phyloP scores from a whole-genome alignment of 2,113 vertebrate species.

The Ictalurus furcatus region DNA sequence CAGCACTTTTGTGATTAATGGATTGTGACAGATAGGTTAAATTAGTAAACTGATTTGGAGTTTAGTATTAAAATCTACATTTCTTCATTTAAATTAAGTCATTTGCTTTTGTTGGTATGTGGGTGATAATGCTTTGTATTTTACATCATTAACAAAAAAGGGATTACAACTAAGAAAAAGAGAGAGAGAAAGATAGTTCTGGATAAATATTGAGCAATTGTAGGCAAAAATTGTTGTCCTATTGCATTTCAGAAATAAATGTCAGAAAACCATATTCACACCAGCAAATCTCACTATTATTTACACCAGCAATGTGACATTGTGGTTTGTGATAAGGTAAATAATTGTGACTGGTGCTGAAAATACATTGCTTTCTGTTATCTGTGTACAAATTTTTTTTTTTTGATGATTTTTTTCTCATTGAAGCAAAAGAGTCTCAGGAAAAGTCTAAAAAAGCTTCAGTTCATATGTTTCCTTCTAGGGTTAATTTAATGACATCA shows the following conservation, averaged over 20 bases:
- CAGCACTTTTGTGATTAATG: constrained; percentile 5
- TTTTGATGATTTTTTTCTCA: background rate
- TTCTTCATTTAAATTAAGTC: too few relatives aligned
- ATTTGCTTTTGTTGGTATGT: background rate
- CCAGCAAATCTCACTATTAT: background rate
- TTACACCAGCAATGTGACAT: background rate
- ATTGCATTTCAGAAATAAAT: background rate
- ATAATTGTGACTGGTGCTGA: background rate
- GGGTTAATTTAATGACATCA: too few relatives aligned
- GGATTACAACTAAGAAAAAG: too few relatives aligned
- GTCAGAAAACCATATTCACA: background rate
- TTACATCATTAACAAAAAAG: background rate
- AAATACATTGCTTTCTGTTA: background rate
- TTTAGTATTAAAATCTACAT: background rate
- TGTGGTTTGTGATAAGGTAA: background rate
- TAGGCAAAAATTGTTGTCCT: background rate
- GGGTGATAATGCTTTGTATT: background rate
- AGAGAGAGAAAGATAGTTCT: background rate
- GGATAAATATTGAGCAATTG: background rate
- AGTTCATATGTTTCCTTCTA: too few relatives aligned
- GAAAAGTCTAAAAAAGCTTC: too few relatives aligned
- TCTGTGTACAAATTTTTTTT: background rate
- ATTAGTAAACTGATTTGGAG: background rate
- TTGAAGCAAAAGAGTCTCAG: background rate
- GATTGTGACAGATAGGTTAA: background rate